Percentiles rank a stretch among this genome's conserved stretches.
phyloP scores from a whole-genome alignment of 1,140 invertebrate species.

The Apis cerana region DNA sequence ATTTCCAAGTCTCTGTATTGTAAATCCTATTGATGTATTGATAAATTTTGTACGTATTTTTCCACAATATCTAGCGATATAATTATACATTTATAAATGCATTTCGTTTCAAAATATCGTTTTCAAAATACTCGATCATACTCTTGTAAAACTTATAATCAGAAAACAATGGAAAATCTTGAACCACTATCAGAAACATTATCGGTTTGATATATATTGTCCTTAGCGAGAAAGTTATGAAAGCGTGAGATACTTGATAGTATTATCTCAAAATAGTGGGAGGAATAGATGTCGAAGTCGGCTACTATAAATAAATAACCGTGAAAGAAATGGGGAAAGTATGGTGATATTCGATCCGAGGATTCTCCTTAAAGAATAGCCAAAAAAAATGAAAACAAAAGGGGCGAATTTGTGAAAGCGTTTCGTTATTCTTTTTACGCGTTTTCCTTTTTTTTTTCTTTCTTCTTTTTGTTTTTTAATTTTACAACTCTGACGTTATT shows the following conservation, averaged over 20 bases:
- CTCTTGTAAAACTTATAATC: neutral
- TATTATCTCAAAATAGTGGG: neutral
- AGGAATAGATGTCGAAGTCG: neutral
- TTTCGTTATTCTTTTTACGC: neutral
- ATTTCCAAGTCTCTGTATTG: no score
- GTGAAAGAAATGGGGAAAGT: constrained; percentile 6
- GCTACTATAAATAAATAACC: neutral
- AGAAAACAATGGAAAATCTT: neutral
- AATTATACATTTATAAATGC: no score
- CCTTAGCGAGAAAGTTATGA: neutral
- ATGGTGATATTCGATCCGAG: neutral
- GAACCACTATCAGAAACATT: constrained; percentile 5
- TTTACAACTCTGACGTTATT: neutral
- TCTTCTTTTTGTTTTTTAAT: no score
- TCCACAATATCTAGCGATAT: no score
- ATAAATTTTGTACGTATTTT: no score
- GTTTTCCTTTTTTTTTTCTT: no score
- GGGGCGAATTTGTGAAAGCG: neutral
- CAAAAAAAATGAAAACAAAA: neutral
- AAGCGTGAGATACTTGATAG: neutral
- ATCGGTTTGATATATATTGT: constrained; percentile 9
- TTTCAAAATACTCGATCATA: neutral
- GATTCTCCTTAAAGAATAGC: no score
- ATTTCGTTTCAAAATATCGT: neutral
- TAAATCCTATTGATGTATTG: no score